phyloP scores from a whole-genome alignment of 2,113 vertebrate genomes.

The Aix galericulata region DNA sequence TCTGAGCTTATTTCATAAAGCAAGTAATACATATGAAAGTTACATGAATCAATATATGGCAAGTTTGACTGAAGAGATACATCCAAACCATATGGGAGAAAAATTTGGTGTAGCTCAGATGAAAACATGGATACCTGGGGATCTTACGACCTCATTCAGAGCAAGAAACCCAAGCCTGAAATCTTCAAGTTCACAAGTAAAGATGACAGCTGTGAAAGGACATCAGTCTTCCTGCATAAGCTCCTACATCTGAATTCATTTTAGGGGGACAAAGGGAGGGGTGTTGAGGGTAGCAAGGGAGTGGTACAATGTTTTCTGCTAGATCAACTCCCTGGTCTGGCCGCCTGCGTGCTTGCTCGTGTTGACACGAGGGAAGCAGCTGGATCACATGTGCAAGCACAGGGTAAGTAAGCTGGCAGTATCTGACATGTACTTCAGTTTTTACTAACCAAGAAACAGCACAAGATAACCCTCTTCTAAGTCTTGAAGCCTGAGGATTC shows the following conservation, averaged over 20 bases:
- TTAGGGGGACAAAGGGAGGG: not conserved
- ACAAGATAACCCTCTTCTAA: not conserved
- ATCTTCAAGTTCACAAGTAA: not conserved
- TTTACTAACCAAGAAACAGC: not conserved
- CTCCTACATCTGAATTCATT: not conserved
- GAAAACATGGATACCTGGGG: not conserved
- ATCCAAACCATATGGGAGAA: not conserved
- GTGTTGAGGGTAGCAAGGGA: not conserved
- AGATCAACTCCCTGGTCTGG: not conserved
- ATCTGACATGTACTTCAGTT: not conserved
- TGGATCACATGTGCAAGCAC: not conserved
- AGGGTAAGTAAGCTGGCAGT: not conserved
- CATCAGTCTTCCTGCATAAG: not conserved
- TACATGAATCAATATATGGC: not conserved
- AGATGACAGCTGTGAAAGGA: not conserved
- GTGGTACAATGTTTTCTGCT: not conserved
- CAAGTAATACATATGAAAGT: not conserved
- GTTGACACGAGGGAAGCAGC: not conserved
- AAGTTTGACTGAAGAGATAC: not conserved
- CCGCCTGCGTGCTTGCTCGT: not conserved
- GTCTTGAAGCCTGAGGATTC: not conserved
- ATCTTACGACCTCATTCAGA: not conserved
- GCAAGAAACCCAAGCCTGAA: fast-evolving
- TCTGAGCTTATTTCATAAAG: not conserved
- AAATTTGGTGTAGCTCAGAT: not conserved